Percentiles rank a stretch among this genome's conserved stretches.
These are phyloP conservation scores for Telenomus remus DNA, from an alignment of 1,140 invertebrate species.

Conservation along the genomic window DNA sequence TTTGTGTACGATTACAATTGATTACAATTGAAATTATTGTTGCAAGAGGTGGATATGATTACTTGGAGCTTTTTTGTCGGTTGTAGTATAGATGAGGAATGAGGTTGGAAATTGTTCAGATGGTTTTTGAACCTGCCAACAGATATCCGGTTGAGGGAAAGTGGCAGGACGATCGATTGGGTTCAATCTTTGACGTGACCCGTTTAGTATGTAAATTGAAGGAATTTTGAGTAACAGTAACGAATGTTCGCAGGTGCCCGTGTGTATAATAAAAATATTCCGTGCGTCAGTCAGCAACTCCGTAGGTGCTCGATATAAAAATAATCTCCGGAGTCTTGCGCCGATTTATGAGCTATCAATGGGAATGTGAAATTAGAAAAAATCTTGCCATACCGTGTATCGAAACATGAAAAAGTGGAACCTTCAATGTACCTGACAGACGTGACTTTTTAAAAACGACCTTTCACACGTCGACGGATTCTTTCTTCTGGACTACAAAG, in stretches of 20 bases:
- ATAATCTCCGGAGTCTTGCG: constrained; percentile 39
- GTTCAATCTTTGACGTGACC: constrained; percentile 58
- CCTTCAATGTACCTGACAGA: constrained; percentile 14
- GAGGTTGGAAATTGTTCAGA: too few species aligned
- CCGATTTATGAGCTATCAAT: constrained; percentile 27
- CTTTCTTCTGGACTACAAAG: too few species aligned
- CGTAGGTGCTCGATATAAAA: constrained; percentile 44
- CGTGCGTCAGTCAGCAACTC: constrained; percentile 25
- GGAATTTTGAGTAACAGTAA: constrained; percentile 53
- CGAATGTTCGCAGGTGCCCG: constrained; percentile 37
- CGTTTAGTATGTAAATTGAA: constrained; percentile 58
- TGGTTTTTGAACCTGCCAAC: background rate
- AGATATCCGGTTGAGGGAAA: constrained; percentile 5
- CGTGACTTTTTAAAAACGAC: background rate
- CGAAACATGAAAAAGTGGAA: too few species aligned
- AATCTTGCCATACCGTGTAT: constrained; percentile 19
- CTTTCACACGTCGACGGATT: too few species aligned
- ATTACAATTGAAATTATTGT: background rate
- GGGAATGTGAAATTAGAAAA: constrained; percentile 29
- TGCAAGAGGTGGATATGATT: too few species aligned
- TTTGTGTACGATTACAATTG: too few species aligned
- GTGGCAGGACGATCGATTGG: constrained; percentile 40
- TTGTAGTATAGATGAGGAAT: too few species aligned
- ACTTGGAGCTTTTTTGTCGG: too few species aligned
- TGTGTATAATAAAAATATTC: constrained; percentile 51